A percentile compares a stretch with the other conserved stretches of the same genome.
phyloP scores from a whole-genome alignment of 2,113 vertebrate genomes.

The Aleadryas rufinucha region DNA sequence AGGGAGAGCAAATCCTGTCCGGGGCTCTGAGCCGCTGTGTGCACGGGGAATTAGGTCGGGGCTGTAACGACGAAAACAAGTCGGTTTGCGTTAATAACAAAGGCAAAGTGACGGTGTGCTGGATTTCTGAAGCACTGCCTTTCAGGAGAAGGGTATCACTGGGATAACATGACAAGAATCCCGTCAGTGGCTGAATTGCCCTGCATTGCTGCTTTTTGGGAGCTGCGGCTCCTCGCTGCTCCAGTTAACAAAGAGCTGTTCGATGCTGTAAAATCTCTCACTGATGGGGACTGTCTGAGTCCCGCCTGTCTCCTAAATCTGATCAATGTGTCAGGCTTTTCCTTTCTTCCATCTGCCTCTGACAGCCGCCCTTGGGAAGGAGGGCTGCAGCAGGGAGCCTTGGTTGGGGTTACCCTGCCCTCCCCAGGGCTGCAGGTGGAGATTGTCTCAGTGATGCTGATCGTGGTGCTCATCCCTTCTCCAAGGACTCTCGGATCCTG shows the following conservation, averaged over 20 bases:
- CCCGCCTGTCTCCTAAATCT: conserved; percentile 1
- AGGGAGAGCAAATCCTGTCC: conserved; percentile 1
- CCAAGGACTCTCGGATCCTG: neutral
- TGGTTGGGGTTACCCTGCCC: neutral
- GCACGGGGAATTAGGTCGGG: conserved; percentile 23
- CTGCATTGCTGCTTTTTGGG: conserved; percentile 20
- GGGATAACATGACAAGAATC: neutral
- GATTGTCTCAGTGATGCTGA: neutral
- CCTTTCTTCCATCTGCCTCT: neutral
- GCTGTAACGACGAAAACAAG: conserved; percentile 36
- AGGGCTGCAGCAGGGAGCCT: neutral
- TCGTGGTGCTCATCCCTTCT: neutral
- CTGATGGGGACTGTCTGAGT: neutral
- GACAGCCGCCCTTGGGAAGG: neutral
- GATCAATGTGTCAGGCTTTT: neutral
- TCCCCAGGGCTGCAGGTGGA: neutral
- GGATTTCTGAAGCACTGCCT: conserved; percentile 5
- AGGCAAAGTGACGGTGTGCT: conserved; percentile 7
- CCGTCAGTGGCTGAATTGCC: neutral
- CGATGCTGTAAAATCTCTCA: neutral
- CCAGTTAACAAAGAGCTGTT: conserved; percentile 22
- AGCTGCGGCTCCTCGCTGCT: conserved; percentile 13
- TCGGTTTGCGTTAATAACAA: conserved; percentile 24
- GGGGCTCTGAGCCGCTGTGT: conserved; percentile 4
- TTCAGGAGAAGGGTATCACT: conserved; percentile 1